Conservation (phyloP, 1,140 invertebrate genomes). For the Euglossa dilemma region DNA sequence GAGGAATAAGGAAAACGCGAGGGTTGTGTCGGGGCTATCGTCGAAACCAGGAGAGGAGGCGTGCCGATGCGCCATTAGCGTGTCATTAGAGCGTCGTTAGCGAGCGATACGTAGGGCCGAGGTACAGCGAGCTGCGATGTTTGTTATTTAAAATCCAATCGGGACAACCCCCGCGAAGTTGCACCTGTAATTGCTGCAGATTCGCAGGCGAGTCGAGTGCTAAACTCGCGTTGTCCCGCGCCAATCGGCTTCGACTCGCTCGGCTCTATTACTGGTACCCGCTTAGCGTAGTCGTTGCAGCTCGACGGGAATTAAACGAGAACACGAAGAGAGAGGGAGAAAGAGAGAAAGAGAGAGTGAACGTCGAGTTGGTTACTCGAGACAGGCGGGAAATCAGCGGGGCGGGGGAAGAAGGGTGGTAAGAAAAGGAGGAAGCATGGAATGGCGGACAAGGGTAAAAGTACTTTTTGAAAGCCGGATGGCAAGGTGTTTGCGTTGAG, state of each 20-base stretch:
- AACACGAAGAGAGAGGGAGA: no score
- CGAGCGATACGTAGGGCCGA: constrained; percentile 44
- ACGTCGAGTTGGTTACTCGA: no score
- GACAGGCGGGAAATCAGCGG: no score
- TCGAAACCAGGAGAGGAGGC: constrained; percentile 3
- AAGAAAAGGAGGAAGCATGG: not conserved
- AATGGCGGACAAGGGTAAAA: constrained; percentile 1
- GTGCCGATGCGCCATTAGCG: constrained; percentile 52
- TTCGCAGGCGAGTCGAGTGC: not conserved
- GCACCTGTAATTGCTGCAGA: constrained; percentile 11
- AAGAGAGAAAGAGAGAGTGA: not conserved
- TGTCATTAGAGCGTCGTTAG: constrained; percentile 56
- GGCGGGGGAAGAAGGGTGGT: no score
- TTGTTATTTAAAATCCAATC: constrained; percentile 27
- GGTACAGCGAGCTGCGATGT: constrained; percentile 9
- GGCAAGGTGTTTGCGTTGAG: constrained; percentile 17
- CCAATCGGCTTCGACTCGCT: not conserved
- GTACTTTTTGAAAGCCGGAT: constrained; percentile 30
- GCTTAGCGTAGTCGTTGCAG: not conserved
- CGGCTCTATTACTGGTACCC: not conserved
- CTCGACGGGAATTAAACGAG: not conserved
- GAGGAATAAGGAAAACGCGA: not conserved
- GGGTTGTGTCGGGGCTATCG: constrained; percentile 1
- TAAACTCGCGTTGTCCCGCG: not conserved
- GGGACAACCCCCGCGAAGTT: not conserved